Evolutionary conservation across 2,888 invertebrate species (phyloP), one percentile per base, ranked within the genome.

Genomic region (Lobophora halterata): DNA sequence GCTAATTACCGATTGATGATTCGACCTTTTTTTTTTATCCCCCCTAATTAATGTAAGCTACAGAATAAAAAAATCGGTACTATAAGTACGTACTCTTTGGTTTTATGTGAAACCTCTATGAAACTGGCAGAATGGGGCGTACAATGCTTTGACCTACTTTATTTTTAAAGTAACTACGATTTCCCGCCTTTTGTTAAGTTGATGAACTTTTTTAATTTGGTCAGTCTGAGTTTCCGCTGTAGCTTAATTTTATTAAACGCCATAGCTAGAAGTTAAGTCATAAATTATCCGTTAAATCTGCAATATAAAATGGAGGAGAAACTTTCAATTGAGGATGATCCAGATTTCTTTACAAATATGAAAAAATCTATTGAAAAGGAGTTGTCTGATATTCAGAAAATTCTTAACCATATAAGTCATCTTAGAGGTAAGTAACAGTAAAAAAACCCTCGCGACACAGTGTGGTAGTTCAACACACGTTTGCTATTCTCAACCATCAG

Each of bases 331-430:
- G 61, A 64, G 27, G 62, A 63, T 40, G 73, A 75, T 42, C 61
- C 65, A 0, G 77, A 81, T 19, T 67, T 62, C 49, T 74, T 76
- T 40, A 49, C 55, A 32, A 66, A 61, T 24, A 53, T 59, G 1
- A 69, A 61, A 57, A 49, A 42, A 14, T 49, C 55, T 5, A 79
- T 85, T 28, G 77, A 79, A 44, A 71, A 66, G 25, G 69, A 76
- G 25, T 53, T 85, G 11, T 65, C 70, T 2, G 65, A 66, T 47
- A 53, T 85, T 52, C 79, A 79, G 58, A 80, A 77, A 61, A 61
- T 74, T 26, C 65, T 73, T 1, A 74, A 85, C 33, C 67, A 56
- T 18, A 57, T 85, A 1, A 82, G 69, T 47, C 76, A 77, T 61
- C 75, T 83, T 69, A 64, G 81, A 75, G 83, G 82, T 80, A 59